phyloP scores from a whole-genome alignment of 2,113 vertebrate genomes.

The Calidris pugnax region DNA sequence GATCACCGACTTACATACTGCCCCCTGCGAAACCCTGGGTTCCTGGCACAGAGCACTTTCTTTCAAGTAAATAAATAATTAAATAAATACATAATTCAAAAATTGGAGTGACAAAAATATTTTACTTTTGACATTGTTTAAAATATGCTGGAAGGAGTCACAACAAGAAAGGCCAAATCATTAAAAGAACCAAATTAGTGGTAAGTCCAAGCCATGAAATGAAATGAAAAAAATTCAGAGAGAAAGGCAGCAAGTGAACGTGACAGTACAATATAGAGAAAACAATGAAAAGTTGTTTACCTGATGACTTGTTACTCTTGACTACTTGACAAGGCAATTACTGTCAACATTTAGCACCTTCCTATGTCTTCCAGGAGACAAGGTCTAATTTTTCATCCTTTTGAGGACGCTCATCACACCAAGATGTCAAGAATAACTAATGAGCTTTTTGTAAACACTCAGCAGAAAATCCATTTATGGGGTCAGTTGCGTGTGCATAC shows the following conservation, averaged over 20 bases:
- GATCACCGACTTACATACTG: neutral
- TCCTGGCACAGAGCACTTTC: neutral
- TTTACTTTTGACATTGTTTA: neutral
- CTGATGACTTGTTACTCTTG: neutral
- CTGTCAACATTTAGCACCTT: neutral
- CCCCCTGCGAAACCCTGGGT: neutral
- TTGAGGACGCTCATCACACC: neutral
- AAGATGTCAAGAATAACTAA: slow-evolving; percentile 4
- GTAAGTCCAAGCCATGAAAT: neutral
- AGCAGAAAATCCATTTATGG: neutral
- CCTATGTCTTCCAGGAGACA: neutral
- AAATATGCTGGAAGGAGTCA: neutral
- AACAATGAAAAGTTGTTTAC: neutral
- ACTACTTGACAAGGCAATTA: slow-evolving; percentile 15
- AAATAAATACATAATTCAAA: neutral
- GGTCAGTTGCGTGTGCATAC: neutral
- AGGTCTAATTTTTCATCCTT: slow-evolving; percentile 5
- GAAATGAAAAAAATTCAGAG: neutral
- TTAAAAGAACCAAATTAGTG: neutral
- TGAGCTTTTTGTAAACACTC: neutral
- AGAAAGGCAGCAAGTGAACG: neutral
- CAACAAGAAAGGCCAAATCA: neutral
- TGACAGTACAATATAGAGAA: neutral
- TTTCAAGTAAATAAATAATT: neutral
- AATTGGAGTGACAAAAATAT: neutral